Percentiles rank a stretch among this genome's conserved stretches.
phyloP scores from a whole-genome alignment of 1,140 invertebrate genomes.

The Hydropsyche tenuis region DNA sequence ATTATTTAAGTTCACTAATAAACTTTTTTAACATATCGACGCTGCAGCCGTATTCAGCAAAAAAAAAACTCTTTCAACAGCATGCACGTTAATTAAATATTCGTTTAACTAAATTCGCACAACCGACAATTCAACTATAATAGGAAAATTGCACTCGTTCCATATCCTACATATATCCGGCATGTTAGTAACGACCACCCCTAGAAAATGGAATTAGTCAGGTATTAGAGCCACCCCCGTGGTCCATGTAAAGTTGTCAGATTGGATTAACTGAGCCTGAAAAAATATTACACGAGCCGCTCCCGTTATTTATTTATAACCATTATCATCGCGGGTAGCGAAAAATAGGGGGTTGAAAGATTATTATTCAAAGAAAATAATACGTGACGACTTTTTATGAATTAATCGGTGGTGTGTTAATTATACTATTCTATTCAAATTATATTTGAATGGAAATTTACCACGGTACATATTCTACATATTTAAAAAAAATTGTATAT shows the following conservation, averaged over 20 bases:
- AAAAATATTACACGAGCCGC: constrained; percentile 28
- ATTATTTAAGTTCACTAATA: too few species aligned
- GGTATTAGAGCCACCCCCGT: constrained; percentile 35
- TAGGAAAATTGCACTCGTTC: not conserved
- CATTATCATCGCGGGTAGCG: constrained; percentile 34
- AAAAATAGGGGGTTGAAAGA: not conserved
- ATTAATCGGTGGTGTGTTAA: too few species aligned
- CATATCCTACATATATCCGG: not conserved
- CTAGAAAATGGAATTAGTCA: constrained; percentile 33
- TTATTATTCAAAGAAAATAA: too few species aligned
- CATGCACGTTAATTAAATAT: too few species aligned
- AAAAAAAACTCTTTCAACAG: too few species aligned
- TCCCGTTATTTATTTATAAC: constrained; percentile 40
- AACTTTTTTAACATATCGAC: too few species aligned
- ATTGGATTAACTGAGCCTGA: constrained; percentile 30
- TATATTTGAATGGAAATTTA: too few species aligned
- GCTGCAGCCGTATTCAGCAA: too few species aligned
- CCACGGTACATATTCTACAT: too few species aligned
- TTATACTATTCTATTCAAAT: too few species aligned
- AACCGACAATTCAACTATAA: constrained; percentile 10
- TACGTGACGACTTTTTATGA: too few species aligned
- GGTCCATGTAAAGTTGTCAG: constrained; percentile 40
- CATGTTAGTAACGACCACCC: constrained; percentile 10
- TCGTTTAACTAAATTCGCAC: not conserved
- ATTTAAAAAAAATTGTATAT: too few species aligned